phyloP scores from a whole-genome alignment of 2,113 vertebrate species.

The Chlorocebus sabaeus region DNA sequence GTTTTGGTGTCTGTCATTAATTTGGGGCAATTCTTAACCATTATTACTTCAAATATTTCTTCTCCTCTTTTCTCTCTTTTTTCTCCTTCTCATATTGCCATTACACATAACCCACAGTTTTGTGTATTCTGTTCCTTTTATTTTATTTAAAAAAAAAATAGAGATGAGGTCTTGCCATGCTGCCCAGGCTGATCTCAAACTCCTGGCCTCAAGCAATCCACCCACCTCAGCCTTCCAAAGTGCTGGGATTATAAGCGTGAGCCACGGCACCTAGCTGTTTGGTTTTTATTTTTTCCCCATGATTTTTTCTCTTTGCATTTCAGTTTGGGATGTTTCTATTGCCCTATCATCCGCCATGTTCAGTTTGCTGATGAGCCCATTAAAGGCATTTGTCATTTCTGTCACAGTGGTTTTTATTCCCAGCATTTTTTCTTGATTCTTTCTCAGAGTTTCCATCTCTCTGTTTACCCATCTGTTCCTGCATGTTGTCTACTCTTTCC shows the following conservation, averaged over 20 bases:
- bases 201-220: no score
- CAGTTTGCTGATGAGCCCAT: neutral
- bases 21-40: neutral
- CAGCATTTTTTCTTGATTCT: neutral
- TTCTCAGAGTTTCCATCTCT: neutral
- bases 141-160: no score
- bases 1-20: neutral
- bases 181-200: no score
- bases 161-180: no score
- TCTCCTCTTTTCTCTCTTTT: neutral
- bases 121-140: neutral
- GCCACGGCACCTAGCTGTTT: no score
- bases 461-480: neutral
- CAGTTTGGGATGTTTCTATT: neutral
- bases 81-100: neutral
- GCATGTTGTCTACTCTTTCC: neutral
- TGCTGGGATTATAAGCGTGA: no score
- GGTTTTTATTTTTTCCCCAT: neutral
- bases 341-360: neutral
- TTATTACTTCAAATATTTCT: neutral
- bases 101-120: no score
- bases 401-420: neutral
- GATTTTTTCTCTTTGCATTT: neutral
- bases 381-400: neutral
- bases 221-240: no score